These are phyloP conservation scores for Micrastur ruficollis DNA, from an alignment of 2,797 vertebrate genomes.

Conservation along the genomic window DNA sequence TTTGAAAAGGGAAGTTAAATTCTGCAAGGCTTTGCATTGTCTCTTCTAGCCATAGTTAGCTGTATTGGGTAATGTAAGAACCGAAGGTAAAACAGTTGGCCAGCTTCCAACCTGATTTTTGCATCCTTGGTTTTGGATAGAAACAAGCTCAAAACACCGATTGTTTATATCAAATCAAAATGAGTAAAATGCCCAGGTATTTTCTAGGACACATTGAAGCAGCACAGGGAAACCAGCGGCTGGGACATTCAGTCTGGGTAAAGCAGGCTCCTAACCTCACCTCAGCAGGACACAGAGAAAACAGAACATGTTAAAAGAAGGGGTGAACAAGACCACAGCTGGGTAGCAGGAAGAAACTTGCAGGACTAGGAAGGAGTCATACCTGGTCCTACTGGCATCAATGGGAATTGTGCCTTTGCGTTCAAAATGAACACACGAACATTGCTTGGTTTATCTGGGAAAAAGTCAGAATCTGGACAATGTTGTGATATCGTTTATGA, in stretches of 20 bases:
- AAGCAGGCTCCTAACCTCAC: neutral
- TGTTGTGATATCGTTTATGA: fast-evolving
- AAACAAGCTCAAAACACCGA: neutral
- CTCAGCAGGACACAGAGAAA: neutral
- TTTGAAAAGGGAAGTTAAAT: neutral
- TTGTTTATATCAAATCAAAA: neutral
- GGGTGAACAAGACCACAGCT: neutral
- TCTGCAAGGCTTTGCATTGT: neutral
- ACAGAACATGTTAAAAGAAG: neutral
- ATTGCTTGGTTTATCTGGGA: neutral
- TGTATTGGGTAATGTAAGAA: neutral
- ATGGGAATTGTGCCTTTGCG: neutral
- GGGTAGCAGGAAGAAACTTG: neutral
- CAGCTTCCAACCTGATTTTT: neutral
- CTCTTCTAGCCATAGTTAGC: neutral
- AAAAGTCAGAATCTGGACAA: neutral
- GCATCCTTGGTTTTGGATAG: neutral
- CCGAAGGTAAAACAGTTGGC: neutral
- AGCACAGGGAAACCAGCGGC: neutral
- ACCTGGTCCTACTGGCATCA: neutral
- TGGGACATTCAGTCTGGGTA: neutral
- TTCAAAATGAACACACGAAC: neutral
- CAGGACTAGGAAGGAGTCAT: neutral
- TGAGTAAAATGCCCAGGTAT: neutral
- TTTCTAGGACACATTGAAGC: neutral